Percentiles rank a stretch among this genome's conserved stretches.
These are phyloP conservation scores for Pogonomyrmex barbatus DNA, from an alignment of 1,140 invertebrate genomes.

Conservation along the genomic window DNA sequence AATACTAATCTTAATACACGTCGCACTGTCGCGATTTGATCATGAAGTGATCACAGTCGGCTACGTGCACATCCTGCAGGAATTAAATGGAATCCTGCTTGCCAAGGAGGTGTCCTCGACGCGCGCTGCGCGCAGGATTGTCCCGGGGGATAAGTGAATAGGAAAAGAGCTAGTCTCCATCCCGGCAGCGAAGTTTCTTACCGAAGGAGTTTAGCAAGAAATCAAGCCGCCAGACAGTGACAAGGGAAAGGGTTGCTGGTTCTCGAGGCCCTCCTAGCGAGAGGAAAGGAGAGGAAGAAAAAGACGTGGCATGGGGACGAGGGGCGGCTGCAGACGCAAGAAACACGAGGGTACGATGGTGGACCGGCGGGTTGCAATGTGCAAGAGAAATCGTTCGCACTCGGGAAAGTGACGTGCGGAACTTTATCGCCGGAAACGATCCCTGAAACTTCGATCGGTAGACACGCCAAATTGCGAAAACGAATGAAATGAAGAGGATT, in stretches of 20 bases:
- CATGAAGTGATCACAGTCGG: conserved; percentile 9
- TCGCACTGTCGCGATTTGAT: background rate
- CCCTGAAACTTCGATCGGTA: conserved; percentile 24
- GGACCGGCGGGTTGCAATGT: conserved; percentile 34
- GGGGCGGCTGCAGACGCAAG: conserved; percentile 35
- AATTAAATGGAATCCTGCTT: conserved; percentile 71
- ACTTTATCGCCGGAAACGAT: conserved; percentile 65
- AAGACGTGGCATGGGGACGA: background rate
- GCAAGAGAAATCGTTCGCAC: conserved; percentile 66
- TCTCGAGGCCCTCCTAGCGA: background rate
- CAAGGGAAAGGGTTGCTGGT: conserved; percentile 71
- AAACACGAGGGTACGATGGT: conserved; percentile 55
- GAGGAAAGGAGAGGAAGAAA: background rate
- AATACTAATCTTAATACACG: background rate
- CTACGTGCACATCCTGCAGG: conserved; percentile 36
- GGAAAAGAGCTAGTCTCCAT: conserved; percentile 72
- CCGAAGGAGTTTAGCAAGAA: conserved; percentile 75
- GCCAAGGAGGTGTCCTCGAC: conserved; percentile 53
- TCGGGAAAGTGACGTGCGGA: conserved; percentile 47
- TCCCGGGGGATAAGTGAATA: conserved; percentile 72
- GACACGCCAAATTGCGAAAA: background rate
- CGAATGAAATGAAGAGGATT: background rate
- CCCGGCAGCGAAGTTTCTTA: conserved; percentile 73
- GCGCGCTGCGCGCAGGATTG: conserved; percentile 41
- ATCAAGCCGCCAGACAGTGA: conserved; percentile 77